Evolutionary conservation across 1,140 invertebrate genomes (phyloP).

Genomic region (Brachionus sp.): DNA sequence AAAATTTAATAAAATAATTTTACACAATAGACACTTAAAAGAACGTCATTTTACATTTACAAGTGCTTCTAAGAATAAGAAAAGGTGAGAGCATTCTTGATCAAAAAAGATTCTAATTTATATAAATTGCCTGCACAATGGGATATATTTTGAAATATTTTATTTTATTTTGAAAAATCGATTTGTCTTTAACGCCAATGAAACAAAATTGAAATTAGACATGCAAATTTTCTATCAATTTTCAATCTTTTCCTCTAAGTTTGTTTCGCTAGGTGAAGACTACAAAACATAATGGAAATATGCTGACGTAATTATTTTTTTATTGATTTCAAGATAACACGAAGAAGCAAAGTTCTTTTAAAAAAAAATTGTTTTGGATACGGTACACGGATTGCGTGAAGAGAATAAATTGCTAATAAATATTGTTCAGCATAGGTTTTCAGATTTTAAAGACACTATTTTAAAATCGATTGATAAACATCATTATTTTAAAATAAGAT

Average conservation of each 20-base stretch:
- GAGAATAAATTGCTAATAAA: background rate
- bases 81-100: background rate
- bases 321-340: background rate
- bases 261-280: background rate
- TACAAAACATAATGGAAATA: background rate
- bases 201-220: background rate
- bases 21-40: background rate
- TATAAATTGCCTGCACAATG: background rate
- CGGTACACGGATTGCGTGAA: background rate
- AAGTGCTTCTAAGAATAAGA: background rate
- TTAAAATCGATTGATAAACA: background rate
- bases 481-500: background rate
- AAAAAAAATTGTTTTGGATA: background rate
- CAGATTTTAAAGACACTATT: background rate
- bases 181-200: background rate
- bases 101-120: background rate
- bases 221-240: background rate
- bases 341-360: background rate
- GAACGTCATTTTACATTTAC: background rate
- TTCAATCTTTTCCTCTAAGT: background rate
- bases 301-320: background rate
- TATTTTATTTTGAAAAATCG: background rate
- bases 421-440: background rate
- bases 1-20: background rate
- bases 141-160: background rate